Evolutionary conservation across 2,888 invertebrate species (phyloP).

Genomic region (Synergus japonicus): DNA sequence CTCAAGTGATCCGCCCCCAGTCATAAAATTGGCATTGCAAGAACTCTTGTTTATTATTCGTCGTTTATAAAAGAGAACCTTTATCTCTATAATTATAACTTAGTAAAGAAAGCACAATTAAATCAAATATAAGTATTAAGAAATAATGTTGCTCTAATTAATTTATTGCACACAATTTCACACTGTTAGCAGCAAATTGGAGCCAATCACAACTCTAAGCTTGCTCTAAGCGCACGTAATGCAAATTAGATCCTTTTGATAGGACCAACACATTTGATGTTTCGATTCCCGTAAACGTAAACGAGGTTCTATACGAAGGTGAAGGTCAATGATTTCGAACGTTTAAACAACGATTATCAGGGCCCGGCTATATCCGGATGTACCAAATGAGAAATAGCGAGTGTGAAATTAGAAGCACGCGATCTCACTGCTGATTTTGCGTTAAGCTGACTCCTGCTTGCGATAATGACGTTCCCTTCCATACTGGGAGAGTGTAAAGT

Average conservation of each 20-base stretch:
- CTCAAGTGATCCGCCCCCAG: neutral
- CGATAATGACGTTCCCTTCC: conserved; percentile 20
- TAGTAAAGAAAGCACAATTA: neutral
- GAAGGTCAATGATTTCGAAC: conserved; percentile 26
- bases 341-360: conserved; percentile 16
- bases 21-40: conserved; percentile 10
- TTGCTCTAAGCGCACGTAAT: neutral
- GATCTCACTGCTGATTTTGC: conserved; percentile 32
- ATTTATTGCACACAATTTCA: neutral
- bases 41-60: neutral
- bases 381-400: conserved; percentile 23
- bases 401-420: conserved; percentile 39
- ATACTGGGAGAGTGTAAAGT: conserved; percentile 8
- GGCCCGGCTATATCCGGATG: conserved; percentile 21
- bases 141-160: neutral
- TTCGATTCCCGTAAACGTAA: conserved; percentile 4
- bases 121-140: neutral
- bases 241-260: conserved; percentile 17
- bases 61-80: neutral
- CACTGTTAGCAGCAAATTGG: neutral
- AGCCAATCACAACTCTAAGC: neutral
- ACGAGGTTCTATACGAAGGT: conserved; percentile 19
- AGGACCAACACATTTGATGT: neutral
- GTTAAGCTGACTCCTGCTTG: conserved; percentile 31
- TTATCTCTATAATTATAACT: neutral